These are phyloP conservation scores for Ichneumon xanthorius DNA, from an alignment of 2,888 invertebrate genomes.

Conservation along the genomic window DNA sequence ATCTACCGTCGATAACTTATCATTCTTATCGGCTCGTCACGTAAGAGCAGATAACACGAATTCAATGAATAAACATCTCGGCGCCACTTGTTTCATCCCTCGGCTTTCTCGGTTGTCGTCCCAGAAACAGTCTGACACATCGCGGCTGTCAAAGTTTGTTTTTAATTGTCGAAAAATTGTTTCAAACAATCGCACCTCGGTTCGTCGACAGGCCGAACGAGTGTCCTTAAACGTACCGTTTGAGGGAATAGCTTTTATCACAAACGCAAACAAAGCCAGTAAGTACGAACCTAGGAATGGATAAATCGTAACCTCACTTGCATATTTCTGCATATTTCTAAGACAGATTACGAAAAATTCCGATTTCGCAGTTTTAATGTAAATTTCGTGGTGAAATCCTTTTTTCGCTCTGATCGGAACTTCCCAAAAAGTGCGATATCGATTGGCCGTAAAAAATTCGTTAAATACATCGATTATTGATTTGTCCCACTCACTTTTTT, in stretches of 20 bases:
- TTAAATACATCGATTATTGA: too few species aligned
- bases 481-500: too few species aligned
- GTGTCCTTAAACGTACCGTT: background rate
- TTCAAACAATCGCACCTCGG: background rate
- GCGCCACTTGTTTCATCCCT: background rate
- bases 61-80: background rate
- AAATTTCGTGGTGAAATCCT: background rate
- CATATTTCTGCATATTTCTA: background rate
- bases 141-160: background rate
- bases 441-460: background rate
- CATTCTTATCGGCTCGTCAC: background rate
- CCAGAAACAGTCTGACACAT: background rate
- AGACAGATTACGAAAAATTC: background rate
- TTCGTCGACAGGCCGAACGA: background rate
- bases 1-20: slow-evolving; percentile 2
- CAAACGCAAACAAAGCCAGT: background rate
- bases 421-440: background rate
- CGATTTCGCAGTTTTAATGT: background rate
- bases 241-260: background rate
- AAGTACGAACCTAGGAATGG: background rate
- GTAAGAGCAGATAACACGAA: background rate
- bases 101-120: background rate
- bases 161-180: background rate
- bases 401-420: background rate
- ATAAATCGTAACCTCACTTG: background rate